Conservation (phyloP, 2,113 vertebrate genomes). For the Alaudala cheleensis region DNA sequence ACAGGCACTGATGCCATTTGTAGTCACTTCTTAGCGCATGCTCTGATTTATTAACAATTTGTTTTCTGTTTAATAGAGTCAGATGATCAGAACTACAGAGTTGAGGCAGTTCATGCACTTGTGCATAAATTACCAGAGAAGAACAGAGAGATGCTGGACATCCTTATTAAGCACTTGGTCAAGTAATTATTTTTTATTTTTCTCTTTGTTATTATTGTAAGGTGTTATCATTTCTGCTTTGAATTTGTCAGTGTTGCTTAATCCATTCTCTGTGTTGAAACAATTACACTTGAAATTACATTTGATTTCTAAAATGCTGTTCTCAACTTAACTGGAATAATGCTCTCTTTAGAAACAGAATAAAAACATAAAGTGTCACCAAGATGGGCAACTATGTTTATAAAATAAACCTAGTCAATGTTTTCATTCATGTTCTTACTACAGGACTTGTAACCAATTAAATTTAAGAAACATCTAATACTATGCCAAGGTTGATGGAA, state of each 20-base stretch:
- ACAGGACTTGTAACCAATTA: background rate
- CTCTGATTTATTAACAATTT: background rate
- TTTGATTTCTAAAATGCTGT: background rate
- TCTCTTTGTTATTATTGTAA: background rate
- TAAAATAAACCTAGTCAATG: background rate
- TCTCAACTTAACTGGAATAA: background rate
- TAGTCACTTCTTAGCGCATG: background rate
- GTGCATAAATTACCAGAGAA: conserved; percentile 91
- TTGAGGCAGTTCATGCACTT: conserved; percentile 90
- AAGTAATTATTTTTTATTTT: conserved; percentile 76
- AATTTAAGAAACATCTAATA: background rate
- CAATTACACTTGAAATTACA: background rate
- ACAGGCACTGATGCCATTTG: background rate
- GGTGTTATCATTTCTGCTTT: background rate
- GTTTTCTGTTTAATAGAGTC: conserved; percentile 81
- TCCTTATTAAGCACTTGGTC: conserved; percentile 92
- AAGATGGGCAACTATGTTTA: background rate
- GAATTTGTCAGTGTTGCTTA: background rate
- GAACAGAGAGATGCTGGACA: conserved; percentile 95
- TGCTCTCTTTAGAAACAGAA: background rate
- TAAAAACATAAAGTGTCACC: background rate
- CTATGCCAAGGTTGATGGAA: background rate
- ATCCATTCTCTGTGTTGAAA: background rate
- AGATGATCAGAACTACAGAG: conserved; percentile 94
- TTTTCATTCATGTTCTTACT: background rate